Base-by-base conservation (phyloP, 37 sponge, comb jelly and placozoan genomes). In the Lycopodina hypogea region DNA sequence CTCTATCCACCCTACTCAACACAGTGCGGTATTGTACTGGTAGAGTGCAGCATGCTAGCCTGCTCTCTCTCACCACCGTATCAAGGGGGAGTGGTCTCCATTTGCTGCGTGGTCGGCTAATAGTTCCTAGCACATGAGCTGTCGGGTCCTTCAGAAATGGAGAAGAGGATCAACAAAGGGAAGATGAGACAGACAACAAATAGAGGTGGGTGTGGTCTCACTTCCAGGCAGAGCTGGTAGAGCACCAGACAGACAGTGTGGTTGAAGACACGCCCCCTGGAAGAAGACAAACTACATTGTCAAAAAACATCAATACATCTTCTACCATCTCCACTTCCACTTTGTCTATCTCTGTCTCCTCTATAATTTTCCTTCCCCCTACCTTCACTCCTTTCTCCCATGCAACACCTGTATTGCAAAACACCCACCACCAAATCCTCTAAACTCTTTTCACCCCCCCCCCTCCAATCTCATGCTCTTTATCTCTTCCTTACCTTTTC, bases 51-150 rank as follows among this genome's bases (percentile, higher is more conserved):
- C n/a, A n/a, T n/a, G n/a, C n/a, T n/a, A n/a, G n/a, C n/a, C n/a
- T n/a, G n/a, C n/a, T n/a, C n/a, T n/a, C n/a, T n/a, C 89, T 82
- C 24, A 95, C 97, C 79, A 96, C 97, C 51, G 99, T 98, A 69
- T 98, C 99, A 56, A 98, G 84, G 0, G 99, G 89, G 41, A 90
- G 65, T 22, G 99, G 99, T 48, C 99, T 80, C 96, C 96, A 98
- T 68, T 98, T 98, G 87, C 87, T 90, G 48, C 77, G 76, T 0
- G 82, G 82, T 39, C 80, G 84, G 37, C 96, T 85, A 30, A 68
- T 73, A 23, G 91, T 90, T 35, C 64, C 55, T 9, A 84, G 41
- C 24, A 98, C 99, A 34, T 55, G 73, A 42, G 99, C 96, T 1
- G 69, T 68, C 11, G 96, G 94, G 35, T 83, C 80, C 92, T 98